phyloP scores from a whole-genome alignment of 92 coral and sea anemone species.

The Plumapathes pennacea region DNA sequence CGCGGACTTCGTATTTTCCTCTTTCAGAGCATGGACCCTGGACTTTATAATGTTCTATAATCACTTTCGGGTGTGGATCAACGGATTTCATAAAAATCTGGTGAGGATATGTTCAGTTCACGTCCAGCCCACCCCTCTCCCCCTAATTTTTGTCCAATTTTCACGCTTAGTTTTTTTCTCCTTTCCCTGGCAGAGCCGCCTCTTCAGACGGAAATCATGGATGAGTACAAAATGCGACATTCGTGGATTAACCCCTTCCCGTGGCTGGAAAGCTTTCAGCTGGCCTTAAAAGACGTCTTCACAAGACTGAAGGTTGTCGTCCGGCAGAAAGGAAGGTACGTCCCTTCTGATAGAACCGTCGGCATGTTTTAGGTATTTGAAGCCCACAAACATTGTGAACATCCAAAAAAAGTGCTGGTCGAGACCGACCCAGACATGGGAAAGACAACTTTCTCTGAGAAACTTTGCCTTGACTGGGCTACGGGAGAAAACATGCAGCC shows the following conservation, averaged over 20 bases:
- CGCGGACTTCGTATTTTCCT: too few species aligned
- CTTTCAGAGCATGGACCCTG: too few species aligned
- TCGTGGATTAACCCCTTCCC: slow-evolving; percentile 9
- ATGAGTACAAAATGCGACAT: too few species aligned
- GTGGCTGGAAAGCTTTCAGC: slow-evolving; percentile 4
- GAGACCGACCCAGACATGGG: slow-evolving; percentile 36
- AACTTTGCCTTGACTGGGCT: slow-evolving; percentile 35
- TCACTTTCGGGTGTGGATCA: too few species aligned
- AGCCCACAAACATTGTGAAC: slow-evolving; percentile 1
- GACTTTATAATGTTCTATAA: too few species aligned
- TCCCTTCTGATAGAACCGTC: slow-evolving; percentile 2
- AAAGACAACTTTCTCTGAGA: slow-evolving; percentile 32
- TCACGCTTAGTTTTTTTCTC: too few species aligned
- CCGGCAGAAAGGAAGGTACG: slow-evolving; percentile 8
- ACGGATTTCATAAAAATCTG: too few species aligned
- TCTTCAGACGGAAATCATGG: too few species aligned
- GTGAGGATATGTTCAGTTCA: too few species aligned
- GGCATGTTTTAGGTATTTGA: slow-evolving; percentile 26
- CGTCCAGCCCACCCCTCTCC: too few species aligned
- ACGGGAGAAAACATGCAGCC: background rate
- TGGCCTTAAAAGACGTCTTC: slow-evolving; percentile 12
- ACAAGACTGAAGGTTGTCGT: slow-evolving; percentile 17
- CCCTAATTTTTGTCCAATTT: too few species aligned
- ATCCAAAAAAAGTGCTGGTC: slow-evolving; percentile 32
- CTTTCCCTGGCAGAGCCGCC: too few species aligned